These are phyloP conservation scores for Cebus imitator DNA, from an alignment of 2,113 vertebrate species.

Conservation along the genomic window DNA sequence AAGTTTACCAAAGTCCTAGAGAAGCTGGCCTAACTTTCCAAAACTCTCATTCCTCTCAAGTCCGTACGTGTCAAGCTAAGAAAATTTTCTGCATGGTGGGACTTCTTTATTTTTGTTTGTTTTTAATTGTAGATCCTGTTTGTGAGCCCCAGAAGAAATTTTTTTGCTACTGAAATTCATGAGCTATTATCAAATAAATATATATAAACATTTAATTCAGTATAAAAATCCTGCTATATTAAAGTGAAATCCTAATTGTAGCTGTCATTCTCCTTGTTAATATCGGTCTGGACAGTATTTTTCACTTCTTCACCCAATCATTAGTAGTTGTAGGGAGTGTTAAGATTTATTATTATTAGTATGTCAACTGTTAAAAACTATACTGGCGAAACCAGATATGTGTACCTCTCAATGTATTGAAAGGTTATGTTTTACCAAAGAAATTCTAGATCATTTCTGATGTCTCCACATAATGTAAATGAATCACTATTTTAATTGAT, in stretches of 20 bases:
- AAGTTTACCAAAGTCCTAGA: no score
- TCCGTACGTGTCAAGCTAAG: neutral
- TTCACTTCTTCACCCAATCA: neutral
- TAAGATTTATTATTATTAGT: constrained; percentile 28
- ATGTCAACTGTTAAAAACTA: constrained; percentile 14
- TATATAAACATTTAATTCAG: neutral
- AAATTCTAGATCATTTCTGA: constrained; percentile 9
- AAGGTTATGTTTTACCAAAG: neutral
- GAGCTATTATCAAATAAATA: neutral
- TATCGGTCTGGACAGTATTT: constrained; percentile 3
- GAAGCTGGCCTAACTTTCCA: neutral
- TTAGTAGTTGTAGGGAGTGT: neutral
- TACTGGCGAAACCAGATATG: neutral
- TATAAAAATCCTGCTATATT: neutral
- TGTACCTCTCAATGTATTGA: neutral
- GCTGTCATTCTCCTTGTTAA: neutral
- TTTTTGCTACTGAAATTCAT: neutral
- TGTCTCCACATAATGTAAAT: neutral
- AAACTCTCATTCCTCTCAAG: constrained; percentile 37
- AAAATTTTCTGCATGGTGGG: neutral
- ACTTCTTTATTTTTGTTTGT: neutral
- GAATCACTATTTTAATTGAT: neutral
- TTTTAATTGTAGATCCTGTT: neutral
- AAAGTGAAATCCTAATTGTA: constrained; percentile 7
- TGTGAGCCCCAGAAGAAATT: constrained; percentile 6